A percentile compares a stretch with the other conserved stretches of the same genome.
Conservation (phyloP, 2,888 invertebrate species). For the Stegophylla sp. region DNA sequence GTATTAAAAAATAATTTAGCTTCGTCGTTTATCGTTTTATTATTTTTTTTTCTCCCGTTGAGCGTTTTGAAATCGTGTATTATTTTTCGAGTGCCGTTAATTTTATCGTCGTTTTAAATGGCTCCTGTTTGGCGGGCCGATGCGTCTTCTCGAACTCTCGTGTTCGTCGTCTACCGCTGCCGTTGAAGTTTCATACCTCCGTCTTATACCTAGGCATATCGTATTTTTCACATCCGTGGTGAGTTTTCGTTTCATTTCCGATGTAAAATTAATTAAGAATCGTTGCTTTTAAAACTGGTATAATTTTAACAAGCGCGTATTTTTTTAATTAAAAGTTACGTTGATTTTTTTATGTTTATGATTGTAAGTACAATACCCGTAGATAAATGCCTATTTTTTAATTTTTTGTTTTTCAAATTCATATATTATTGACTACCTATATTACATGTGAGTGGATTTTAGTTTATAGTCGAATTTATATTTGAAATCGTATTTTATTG, state of each 20-base stretch:
- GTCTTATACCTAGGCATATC: not conserved
- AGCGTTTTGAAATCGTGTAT: not conserved
- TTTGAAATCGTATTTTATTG: no score
- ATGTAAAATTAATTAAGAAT: not conserved
- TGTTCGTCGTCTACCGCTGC: not conserved
- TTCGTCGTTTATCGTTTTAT: no score
- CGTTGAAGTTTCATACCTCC: not conserved
- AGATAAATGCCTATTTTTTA: no score
- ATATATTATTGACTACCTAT: no score
- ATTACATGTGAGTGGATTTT: no score
- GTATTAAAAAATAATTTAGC: no score
- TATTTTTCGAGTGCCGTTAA: not conserved
- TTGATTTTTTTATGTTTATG: no score
- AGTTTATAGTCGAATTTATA: no score
- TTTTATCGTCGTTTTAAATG: not conserved
- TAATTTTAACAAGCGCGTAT: not conserved
- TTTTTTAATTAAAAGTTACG: no score
- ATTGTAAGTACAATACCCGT: not conserved
- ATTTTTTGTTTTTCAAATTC: no score
- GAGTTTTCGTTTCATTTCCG: not conserved
- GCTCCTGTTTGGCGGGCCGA: constrained; percentile 6
- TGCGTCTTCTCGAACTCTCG: not conserved
- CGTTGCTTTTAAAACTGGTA: not conserved
- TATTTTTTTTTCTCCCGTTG: not conserved
- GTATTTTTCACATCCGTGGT: not conserved